Evolutionary conservation across 2,113 vertebrate genomes (phyloP).

Genomic region (Heterocephalus glaber): DNA sequence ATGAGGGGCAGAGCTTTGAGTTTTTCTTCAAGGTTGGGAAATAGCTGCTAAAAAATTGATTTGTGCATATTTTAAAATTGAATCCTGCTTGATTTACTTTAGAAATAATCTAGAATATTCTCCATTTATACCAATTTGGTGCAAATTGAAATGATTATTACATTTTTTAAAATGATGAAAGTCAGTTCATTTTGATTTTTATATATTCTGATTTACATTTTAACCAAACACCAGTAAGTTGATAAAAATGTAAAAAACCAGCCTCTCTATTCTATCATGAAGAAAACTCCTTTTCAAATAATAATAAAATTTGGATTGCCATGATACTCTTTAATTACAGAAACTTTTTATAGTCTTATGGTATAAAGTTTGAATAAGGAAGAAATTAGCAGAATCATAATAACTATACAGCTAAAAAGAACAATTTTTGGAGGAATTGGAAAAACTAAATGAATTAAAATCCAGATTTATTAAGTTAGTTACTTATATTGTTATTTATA

Average conservation of each 20-base stretch:
- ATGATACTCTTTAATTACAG: not conserved
- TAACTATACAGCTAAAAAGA: conserved; percentile 2
- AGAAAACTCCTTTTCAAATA: not conserved
- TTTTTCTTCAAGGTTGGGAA: conserved; percentile 12
- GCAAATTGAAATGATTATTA: not conserved
- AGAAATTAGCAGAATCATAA: conserved; percentile 38
- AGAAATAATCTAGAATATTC: not conserved
- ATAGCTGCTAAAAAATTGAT: not conserved
- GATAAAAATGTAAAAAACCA: conserved; percentile 38
- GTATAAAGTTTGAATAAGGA: conserved; percentile 1
- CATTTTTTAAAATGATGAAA: not conserved
- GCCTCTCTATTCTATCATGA: not conserved
- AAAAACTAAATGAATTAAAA: not conserved
- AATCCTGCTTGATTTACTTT: conserved; percentile 53
- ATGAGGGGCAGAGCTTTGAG: not conserved
- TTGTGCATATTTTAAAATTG: conserved; percentile 19
- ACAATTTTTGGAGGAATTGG: not conserved
- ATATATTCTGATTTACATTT: not conserved
- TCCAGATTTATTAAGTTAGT: not conserved
- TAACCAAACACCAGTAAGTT: not conserved
- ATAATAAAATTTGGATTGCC: not conserved
- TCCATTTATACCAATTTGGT: not conserved
- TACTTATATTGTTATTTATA: not conserved
- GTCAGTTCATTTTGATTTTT: not conserved
- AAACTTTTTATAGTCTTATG: not conserved